These are phyloP conservation scores for Champsocephalus esox DNA, from an alignment of 2,797 vertebrate species.

Conservation along the genomic window DNA sequence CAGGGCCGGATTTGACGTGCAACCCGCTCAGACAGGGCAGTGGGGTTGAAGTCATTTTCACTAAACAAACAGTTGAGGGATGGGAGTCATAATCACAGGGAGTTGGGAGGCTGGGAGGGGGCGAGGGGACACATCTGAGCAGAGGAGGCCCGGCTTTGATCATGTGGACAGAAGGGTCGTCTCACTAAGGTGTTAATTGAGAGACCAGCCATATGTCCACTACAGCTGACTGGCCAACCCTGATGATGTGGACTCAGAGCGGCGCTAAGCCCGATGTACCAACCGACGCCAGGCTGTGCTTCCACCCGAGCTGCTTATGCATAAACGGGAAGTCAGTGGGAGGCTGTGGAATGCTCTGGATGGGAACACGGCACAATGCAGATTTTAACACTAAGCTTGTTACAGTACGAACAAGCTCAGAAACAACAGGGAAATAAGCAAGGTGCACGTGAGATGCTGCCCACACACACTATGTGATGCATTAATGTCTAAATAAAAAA, in stretches of 20 bases:
- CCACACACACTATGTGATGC: not conserved
- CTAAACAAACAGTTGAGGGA: constrained; percentile 72
- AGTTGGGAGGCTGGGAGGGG: constrained; percentile 19
- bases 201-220: constrained; percentile 70
- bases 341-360: constrained; percentile 47
- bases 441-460: not conserved
- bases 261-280: constrained; percentile 64
- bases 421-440: constrained; percentile 13
- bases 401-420: constrained; percentile 7
- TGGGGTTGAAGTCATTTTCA: constrained; percentile 78
- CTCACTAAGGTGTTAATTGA: constrained; percentile 78
- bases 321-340: constrained; percentile 13
- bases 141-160: constrained; percentile 75
- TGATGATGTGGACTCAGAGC: constrained; percentile 15
- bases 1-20: constrained; percentile 52
- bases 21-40: constrained; percentile 64
- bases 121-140: constrained; percentile 42
- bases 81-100: constrained; percentile 60
- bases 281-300: constrained; percentile 43
- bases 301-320: constrained; percentile 46
- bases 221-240: constrained; percentile 1
- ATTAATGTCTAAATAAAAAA: not conserved
- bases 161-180: constrained; percentile 65
- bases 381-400: constrained; percentile 48
- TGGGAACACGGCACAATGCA: constrained; percentile 39